Evolutionary conservation across 2,113 vertebrate species (phyloP).

Genomic region (Xiphias gladius): DNA sequence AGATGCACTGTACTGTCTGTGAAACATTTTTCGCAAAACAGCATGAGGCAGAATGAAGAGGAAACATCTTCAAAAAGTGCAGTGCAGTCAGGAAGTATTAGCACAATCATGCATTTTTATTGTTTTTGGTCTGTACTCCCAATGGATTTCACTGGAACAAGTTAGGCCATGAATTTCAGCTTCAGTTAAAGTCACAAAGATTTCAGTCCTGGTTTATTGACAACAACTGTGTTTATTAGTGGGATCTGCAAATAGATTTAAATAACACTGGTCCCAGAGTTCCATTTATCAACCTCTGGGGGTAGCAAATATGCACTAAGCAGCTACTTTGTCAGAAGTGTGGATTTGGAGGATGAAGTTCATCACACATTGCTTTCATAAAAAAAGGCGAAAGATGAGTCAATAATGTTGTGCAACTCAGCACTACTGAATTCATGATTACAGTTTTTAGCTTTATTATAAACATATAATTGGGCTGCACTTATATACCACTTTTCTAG

Average conservation of each 20-base stretch:
- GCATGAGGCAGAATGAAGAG: not conserved
- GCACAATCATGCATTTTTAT: not conserved
- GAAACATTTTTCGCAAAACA: slow-evolving; percentile 8
- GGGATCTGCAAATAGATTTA: not conserved
- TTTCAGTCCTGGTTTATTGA: not conserved
- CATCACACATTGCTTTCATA: not conserved
- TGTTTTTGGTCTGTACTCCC: slow-evolving; percentile 19
- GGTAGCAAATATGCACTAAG: not conserved
- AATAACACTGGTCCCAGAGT: not conserved
- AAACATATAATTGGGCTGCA: too few species aligned
- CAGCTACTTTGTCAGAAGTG: not conserved
- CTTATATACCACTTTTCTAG: too few species aligned
- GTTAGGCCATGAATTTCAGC: slow-evolving; percentile 15
- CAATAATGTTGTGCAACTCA: not conserved
- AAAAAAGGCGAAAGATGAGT: not conserved
- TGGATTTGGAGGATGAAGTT: not conserved
- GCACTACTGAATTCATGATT: not conserved
- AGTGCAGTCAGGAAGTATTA: slow-evolving; percentile 20
- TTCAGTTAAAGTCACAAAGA: not conserved
- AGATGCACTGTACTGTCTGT: not conserved
- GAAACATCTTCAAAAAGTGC: slow-evolving; percentile 15
- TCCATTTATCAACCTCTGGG: not conserved
- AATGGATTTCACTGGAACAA: slow-evolving; percentile 9
- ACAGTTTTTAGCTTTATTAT: not conserved
- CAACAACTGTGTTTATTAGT: not conserved